Evolutionary conservation across 2,888 invertebrate genomes (phyloP).

Genomic region (Apamea anceps): DNA sequence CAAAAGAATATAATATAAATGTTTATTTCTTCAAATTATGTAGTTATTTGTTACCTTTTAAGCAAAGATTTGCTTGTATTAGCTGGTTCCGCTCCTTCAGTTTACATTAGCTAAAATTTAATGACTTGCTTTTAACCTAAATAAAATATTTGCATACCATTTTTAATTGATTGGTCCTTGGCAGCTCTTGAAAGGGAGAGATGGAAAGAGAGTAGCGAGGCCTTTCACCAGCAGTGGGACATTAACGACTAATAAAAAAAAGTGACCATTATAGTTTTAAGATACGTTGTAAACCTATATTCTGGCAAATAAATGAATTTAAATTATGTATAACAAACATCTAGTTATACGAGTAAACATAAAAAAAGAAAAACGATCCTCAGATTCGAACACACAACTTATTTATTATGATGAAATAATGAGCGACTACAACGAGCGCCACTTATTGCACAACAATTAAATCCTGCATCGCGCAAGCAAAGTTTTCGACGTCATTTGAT

Average conservation of each 20-base stretch:
- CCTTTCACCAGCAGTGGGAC: neutral
- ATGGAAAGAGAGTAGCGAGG: neutral
- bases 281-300: neutral
- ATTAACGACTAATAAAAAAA: too few species aligned
- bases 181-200: neutral
- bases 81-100: too few species aligned
- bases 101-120: too few species aligned
- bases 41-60: too few species aligned
- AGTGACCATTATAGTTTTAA: neutral
- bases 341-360: neutral
- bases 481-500: slow-evolving; percentile 14
- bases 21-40: too few species aligned
- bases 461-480: slow-evolving; percentile 38
- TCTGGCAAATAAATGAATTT: neutral
- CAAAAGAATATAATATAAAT: too few species aligned
- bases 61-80: too few species aligned
- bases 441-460: neutral
- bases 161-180: neutral
- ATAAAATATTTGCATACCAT: neutral
- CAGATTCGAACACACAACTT: neutral
- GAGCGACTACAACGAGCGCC: neutral
- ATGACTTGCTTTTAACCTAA: neutral
- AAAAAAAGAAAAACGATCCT: neutral
- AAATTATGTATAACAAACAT: neutral
- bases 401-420: too few species aligned